Evolutionary conservation across 2,888 invertebrate species (phyloP), one percentile per base, ranked within the genome.

Genomic region (Sinopyrophorus schimmeli): DNA sequence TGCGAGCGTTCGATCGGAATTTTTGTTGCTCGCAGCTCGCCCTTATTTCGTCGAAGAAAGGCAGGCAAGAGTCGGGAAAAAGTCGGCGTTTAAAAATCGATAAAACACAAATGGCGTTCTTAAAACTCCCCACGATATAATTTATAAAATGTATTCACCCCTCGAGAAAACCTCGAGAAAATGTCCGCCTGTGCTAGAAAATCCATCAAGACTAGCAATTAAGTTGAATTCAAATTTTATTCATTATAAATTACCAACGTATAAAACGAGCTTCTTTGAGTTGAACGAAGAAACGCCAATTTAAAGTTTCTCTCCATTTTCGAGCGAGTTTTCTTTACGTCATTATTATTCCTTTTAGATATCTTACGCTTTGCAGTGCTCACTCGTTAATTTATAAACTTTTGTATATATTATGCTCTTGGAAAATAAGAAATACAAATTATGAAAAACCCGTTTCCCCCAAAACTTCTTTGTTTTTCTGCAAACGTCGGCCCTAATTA

Each of bases 191-290:
- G 57, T 58, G 59, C 64, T 60, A 66, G 68, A 69, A 70, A 71
- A 72, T 70, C 72, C 70, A 71, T 72, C 72, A 72, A 69, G 71
- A 67, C 70, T 71, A 64, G 72, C 72, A 73, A 73, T 73, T 73
- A 73, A 72, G 71, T 70, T 67, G 71, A 72, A 72, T 73, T 73
- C 71, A 72, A 72, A 72, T 73, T 73, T 73, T 73, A 72, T 73
- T 73, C 72, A 73, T 73, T 73, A 73, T 72, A 73, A 72, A 73
- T 73, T 73, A 71, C 72, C 69, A 69, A 68, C 67, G 69, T 70
- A 71, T 70, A 72, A 71, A 72, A 71, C 69, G 69, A 66, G 67
- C 67, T 71, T 70, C 71, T 72, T 71, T 70, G 72, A 70, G 67
- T 57, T 51, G 62, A 61, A 40, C 53, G 70, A 71, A 72, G 71